phyloP scores from a whole-genome alignment of 37 sponge, comb jelly and placozoan species.

The Aplysina aerophoba region DNA sequence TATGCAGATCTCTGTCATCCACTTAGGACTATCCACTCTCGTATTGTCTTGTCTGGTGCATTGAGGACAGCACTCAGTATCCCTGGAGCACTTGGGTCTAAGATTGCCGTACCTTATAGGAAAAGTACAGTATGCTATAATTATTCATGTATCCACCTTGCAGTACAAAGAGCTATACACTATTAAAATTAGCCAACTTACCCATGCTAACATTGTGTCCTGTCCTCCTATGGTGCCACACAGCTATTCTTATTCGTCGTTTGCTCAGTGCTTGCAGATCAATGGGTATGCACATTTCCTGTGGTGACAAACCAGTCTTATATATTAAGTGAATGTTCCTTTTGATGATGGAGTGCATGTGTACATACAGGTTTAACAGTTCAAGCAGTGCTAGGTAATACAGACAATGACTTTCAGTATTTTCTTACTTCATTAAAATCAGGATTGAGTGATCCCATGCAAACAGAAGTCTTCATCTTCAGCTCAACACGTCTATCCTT shows the following conservation, averaged over 20 bases:
- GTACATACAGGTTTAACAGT: no score
- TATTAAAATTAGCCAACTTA: neutral
- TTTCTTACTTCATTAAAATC: neutral
- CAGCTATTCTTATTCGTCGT: slow-evolving; percentile 12
- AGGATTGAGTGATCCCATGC: slow-evolving; percentile 1
- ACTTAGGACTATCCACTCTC: slow-evolving; percentile 16
- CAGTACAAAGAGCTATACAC: neutral
- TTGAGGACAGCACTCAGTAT: neutral
- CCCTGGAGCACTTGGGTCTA: neutral
- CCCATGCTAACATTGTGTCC: neutral
- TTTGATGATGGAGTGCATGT: no score
- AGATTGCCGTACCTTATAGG: neutral
- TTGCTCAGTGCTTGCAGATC: neutral
- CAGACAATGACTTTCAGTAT: neutral
- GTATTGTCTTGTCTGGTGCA: neutral
- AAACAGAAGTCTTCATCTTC: neutral
- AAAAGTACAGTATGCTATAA: neutral
- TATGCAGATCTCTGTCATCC: neutral
- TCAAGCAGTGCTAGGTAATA: no score
- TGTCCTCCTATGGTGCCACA: slow-evolving; percentile 7
- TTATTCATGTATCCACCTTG: neutral
- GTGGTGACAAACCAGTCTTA: neutral
- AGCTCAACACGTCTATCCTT: neutral
- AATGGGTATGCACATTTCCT: neutral
- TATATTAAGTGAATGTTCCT: neutral